These are phyloP conservation scores for Limnephilus marmoratus DNA, from an alignment of 2,888 invertebrate species.

Conservation along the genomic window DNA sequence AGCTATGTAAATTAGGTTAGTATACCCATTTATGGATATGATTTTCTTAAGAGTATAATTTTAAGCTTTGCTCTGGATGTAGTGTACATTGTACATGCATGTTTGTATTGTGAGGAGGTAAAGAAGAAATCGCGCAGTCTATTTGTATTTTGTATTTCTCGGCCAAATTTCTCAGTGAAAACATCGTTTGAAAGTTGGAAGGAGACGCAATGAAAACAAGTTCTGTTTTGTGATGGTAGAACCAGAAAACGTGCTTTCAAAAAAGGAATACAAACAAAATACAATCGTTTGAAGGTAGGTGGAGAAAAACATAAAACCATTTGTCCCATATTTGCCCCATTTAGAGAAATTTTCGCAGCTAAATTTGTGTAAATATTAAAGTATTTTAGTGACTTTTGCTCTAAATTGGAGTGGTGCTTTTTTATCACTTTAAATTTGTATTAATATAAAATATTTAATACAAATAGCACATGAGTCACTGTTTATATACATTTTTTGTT, in stretches of 20 bases:
- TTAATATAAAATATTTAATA: not conserved
- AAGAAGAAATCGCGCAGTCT: not conserved
- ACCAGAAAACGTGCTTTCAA: slow-evolving; percentile 33
- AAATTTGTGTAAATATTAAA: not conserved
- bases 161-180: slow-evolving; percentile 10
- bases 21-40: too few relatives aligned
- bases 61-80: not conserved
- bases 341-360: not conserved
- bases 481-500: not conserved
- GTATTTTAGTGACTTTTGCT: not conserved
- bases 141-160: slow-evolving; percentile 16
- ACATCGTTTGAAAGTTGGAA: slow-evolving; percentile 31
- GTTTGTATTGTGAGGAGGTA: slow-evolving; percentile 9
- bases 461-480: not conserved
- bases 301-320: not conserved
- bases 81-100: not conserved
- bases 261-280: not conserved
- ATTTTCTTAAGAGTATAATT: too few relatives aligned
- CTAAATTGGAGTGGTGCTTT: not conserved
- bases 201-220: slow-evolving; percentile 16
- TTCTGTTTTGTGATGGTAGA: slow-evolving; percentile 33
- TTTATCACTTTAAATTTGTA: not conserved
- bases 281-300: not conserved
- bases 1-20: too few relatives aligned
- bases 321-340: not conserved